Base-by-base conservation (phyloP, 2,797 vertebrate species). In the Dendrocincla tyrannina region DNA sequence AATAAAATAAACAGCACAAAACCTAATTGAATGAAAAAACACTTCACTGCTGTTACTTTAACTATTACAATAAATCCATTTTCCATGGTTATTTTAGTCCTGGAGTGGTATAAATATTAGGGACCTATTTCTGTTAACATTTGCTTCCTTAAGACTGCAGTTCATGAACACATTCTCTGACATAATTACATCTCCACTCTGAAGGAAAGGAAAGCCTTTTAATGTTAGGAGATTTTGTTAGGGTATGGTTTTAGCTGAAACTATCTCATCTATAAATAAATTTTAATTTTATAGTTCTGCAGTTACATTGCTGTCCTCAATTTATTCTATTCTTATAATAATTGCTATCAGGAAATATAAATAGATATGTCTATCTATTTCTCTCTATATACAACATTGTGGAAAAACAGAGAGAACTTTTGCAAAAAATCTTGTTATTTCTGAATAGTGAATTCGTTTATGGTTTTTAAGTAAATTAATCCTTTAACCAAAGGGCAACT, bases 1-100 rank as follows among this genome's bases (percentile, higher is more conserved):
- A 87, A 67, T 82, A 79, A 94, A 88, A 76, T 67, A 87, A 91
- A 87, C n/a, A 60, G 11, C 32, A 72, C 37, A 89, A 85, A 96
- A 58, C 33, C 42, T 76, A 79, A 93, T 56, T 60, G 27, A 85
- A 83, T 68, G 53, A 72, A 92, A 95, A 92, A 89, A 56, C 9
- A 41, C 19, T 85, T 86, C 55, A 59, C 20, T 87, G 22, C 41
- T 86, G 39, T 83, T 88, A 55, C 44, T 78, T 87, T 49, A 62
- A 55, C 27, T 77, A 18, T 58, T 83, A 64, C 9, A 80, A 42
- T 60, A 53, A 82, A 85, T 82, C 58, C 5, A 39, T 87, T 95
- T 89, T 60, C 33, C 17, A 32, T 18, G 64, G 41, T 60, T 91
- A 72, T 47, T 64, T 81, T 73, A 80, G 76, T 85, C 70, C 64